phyloP scores from a whole-genome alignment of 2,888 invertebrate genomes.

The Drosophila tripunctata region DNA sequence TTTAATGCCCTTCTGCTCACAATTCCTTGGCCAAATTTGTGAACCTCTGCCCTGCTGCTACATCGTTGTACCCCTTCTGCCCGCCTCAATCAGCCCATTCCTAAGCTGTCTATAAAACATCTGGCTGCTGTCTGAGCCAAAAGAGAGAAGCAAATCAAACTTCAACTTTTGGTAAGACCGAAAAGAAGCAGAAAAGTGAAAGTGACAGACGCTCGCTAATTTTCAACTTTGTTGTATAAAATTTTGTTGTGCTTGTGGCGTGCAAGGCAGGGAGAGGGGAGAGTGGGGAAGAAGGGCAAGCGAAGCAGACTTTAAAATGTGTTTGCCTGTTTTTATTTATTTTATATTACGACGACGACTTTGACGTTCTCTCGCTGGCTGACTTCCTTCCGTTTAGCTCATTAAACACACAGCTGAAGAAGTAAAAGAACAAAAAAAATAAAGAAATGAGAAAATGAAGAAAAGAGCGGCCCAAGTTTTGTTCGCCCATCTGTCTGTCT shows the following conservation, averaged over 20 bases:
- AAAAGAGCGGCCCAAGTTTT: constrained; percentile 36
- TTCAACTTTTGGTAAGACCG: constrained; percentile 38
- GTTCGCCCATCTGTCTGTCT: constrained; percentile 20
- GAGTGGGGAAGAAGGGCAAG: not conserved
- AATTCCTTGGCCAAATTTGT: constrained; percentile 10
- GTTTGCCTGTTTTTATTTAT: constrained; percentile 66
- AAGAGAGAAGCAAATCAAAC: constrained; percentile 54
- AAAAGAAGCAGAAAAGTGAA: constrained; percentile 49
- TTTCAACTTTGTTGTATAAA: constrained; percentile 64
- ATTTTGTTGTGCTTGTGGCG: not conserved
- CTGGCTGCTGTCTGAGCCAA: constrained; percentile 42
- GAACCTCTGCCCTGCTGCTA: not conserved
- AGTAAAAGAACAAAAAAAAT: not conserved
- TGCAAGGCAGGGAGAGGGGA: accelerated
- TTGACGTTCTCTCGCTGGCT: constrained; percentile 61
- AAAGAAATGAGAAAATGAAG: constrained; percentile 5
- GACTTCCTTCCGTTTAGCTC: constrained; percentile 82
- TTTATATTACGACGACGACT: constrained; percentile 67
- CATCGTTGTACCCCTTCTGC: not conserved
- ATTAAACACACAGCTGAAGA: constrained; percentile 69
- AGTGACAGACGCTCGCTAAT: constrained; percentile 75
- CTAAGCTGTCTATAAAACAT: constrained; percentile 40
- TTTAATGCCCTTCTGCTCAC: constrained; percentile 24
- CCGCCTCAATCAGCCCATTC: not conserved
- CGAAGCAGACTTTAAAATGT: constrained; percentile 51